Percentiles rank a stretch among this genome's conserved stretches.
phyloP scores from a whole-genome alignment of 2,797 vertebrate species.

The Dicrostonyx torquatus region DNA sequence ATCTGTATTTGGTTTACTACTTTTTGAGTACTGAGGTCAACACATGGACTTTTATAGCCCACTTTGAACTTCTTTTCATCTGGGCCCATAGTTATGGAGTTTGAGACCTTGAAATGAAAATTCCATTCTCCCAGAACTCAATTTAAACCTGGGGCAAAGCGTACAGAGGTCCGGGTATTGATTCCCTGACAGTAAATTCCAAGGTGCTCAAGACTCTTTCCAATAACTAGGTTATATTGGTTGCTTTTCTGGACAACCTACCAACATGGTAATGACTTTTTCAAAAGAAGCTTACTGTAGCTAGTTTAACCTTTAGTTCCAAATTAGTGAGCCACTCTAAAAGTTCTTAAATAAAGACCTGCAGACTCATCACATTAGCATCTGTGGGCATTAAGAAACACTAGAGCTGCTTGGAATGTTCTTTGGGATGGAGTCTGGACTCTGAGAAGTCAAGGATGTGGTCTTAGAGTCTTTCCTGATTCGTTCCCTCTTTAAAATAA shows the following conservation, averaged over 20 bases:
- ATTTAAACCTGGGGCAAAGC: conserved; percentile 60
- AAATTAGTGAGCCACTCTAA: neutral
- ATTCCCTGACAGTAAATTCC: conserved; percentile 58
- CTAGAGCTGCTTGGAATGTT: neutral
- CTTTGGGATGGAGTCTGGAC: neutral
- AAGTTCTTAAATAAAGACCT: neutral
- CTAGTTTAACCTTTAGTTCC: neutral
- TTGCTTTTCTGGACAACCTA: conserved; percentile 31
- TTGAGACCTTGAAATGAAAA: conserved; percentile 68
- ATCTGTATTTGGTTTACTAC: conserved; percentile 51
- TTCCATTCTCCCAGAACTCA: conserved; percentile 55
- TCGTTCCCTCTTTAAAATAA: neutral
- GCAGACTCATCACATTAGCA: neutral
- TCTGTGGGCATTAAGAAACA: neutral
- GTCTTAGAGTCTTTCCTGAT: neutral
- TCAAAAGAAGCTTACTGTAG: neutral
- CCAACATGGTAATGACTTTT: neutral
- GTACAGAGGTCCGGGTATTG: conserved; percentile 49
- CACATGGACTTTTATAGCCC: conserved; percentile 62
- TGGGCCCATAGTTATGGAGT: conserved; percentile 50
- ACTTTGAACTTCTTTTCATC: conserved; percentile 63
- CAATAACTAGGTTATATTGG: conserved; percentile 44
- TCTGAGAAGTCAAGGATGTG: neutral
- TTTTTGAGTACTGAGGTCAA: neutral
- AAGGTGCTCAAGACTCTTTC: conserved; percentile 44